Evolutionary conservation across 2,888 invertebrate species (phyloP).

Genomic region (Dorcus hopei): DNA sequence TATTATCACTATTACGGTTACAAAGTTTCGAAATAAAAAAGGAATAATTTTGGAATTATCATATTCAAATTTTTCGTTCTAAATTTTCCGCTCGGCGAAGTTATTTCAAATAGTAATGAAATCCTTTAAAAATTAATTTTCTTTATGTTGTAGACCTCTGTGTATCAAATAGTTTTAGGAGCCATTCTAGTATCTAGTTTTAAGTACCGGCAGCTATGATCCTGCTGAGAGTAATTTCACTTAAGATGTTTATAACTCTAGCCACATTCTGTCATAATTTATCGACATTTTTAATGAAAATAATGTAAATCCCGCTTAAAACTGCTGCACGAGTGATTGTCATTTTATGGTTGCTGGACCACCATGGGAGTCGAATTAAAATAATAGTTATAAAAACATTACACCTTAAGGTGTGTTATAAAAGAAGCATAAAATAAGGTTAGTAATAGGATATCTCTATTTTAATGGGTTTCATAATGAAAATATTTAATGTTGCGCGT

Average conservation of each 20-base stretch:
- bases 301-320: too few relatives aligned
- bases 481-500: not conserved
- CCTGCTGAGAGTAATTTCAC: conserved; percentile 12
- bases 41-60: too few relatives aligned
- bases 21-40: too few relatives aligned
- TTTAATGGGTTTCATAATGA: conserved; percentile 9
- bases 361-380: conserved; percentile 17
- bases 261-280: conserved; percentile 13
- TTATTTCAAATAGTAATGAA: too few relatives aligned
- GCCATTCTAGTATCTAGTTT: not conserved
- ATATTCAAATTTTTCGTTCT: too few relatives aligned
- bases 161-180: not conserved
- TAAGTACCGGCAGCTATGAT: conserved; percentile 8
- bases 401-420: conserved; percentile 13
- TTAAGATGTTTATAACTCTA: conserved; percentile 10
- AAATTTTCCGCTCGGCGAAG: too few relatives aligned
- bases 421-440: conserved; percentile 17
- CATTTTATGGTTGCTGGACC: conserved; percentile 16
- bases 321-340: not conserved
- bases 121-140: too few relatives aligned
- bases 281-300: conserved; percentile 10
- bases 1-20: too few relatives aligned
- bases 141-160: too few relatives aligned
- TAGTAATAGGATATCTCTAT: conserved; percentile 19
- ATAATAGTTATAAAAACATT: conserved; percentile 14